Conservation (phyloP, 2,888 invertebrate genomes). For the Plagiodera versicolora region DNA sequence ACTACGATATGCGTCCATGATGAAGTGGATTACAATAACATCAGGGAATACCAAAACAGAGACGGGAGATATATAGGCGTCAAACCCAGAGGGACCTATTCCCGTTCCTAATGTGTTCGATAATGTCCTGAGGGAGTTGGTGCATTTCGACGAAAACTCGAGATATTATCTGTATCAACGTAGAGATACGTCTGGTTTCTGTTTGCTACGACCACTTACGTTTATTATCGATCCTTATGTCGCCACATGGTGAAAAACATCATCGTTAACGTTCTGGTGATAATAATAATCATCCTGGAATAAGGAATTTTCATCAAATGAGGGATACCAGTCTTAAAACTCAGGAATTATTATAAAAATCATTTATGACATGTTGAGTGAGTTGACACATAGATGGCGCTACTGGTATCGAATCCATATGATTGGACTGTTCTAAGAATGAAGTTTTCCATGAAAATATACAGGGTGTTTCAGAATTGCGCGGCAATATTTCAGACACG, state of each 20-base stretch:
- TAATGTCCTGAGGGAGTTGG: constrained; percentile 9
- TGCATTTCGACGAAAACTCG: constrained; percentile 5
- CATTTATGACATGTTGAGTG: too few species aligned
- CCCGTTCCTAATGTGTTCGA: constrained; percentile 12
- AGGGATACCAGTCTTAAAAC: too few species aligned
- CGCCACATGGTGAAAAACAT: not conserved
- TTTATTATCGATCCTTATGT: not conserved
- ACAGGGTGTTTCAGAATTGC: too few species aligned
- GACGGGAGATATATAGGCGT: constrained; percentile 8
- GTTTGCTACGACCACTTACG: not conserved
- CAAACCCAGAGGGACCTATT: constrained; percentile 6
- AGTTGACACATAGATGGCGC: too few species aligned
- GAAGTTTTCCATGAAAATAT: too few species aligned
- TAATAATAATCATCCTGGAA: too few species aligned
- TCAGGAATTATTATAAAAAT: too few species aligned
- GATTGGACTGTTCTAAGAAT: too few species aligned
- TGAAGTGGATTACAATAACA: constrained; percentile 14
- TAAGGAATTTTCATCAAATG: too few species aligned
- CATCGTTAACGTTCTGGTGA: too few species aligned
- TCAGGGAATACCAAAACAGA: constrained; percentile 8
- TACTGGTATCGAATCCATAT: too few species aligned
- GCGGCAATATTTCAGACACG: too few species aligned
- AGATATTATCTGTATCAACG: not conserved
- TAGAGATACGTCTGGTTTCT: constrained; percentile 2
- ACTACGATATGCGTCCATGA: constrained; percentile 6